Percentiles rank a stretch among this genome's conserved stretches.
These are phyloP conservation scores for Micrasema minimum DNA, from an alignment of 1,140 invertebrate species.

Conservation along the genomic window DNA sequence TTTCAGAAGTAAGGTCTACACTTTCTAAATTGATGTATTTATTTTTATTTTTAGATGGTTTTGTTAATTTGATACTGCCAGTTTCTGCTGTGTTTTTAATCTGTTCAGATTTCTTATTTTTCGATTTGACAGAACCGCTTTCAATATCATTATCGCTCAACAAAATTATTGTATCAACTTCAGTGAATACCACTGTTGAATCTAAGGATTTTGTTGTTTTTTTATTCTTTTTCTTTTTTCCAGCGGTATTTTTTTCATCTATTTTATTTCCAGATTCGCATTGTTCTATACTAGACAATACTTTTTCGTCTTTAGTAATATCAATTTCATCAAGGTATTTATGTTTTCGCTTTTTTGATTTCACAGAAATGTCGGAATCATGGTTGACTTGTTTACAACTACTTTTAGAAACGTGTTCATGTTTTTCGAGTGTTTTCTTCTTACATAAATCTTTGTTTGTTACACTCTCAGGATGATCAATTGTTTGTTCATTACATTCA, in stretches of 20 bases:
- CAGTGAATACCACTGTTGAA: too few relatives aligned
- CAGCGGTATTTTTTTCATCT: neutral
- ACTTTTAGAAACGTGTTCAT: too few relatives aligned
- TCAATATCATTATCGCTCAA: too few relatives aligned
- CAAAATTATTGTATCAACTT: too few relatives aligned
- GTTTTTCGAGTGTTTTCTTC: neutral
- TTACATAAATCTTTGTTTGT: neutral
- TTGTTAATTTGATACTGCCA: too few relatives aligned
- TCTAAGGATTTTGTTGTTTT: neutral
- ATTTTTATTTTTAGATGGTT: neutral
- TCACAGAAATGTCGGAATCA: neutral
- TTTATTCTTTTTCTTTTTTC: neutral
- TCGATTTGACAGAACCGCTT: neutral
- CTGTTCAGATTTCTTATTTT: conserved; percentile 4
- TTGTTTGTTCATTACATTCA: neutral
- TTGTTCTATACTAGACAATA: neutral
- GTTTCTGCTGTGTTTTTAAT: neutral
- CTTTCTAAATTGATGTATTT: neutral
- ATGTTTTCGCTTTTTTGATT: neutral
- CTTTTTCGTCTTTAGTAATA: neutral
- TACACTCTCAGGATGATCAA: neutral
- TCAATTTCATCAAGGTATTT: neutral
- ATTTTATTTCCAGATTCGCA: neutral
- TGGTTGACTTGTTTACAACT: neutral
- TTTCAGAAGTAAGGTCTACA: too few relatives aligned